phyloP scores from a whole-genome alignment of 1,140 invertebrate genomes.

The Argopecten irradians region DNA sequence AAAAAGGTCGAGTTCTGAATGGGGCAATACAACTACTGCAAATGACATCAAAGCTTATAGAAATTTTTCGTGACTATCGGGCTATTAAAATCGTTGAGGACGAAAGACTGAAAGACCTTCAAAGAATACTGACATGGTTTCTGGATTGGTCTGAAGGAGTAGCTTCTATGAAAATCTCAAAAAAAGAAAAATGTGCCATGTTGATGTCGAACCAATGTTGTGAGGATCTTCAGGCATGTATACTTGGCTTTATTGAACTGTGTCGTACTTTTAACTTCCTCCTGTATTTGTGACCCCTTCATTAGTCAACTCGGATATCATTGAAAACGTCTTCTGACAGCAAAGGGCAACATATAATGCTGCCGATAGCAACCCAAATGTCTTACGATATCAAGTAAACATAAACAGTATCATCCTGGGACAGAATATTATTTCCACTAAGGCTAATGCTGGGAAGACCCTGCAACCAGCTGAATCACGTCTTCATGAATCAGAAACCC shows the following conservation, averaged over 20 bases:
- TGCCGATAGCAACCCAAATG: slow-evolving; percentile 44
- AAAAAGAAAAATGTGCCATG: background rate
- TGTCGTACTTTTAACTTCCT: background rate
- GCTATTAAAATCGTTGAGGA: background rate
- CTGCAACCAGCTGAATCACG: background rate
- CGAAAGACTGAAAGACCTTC: background rate
- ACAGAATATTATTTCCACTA: slow-evolving; percentile 38
- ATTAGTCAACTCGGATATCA: background rate
- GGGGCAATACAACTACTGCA: slow-evolving; percentile 34
- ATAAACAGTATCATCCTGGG: slow-evolving; percentile 45
- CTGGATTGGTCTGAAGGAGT: background rate
- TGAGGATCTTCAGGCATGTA: slow-evolving; percentile 28
- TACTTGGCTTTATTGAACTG: slow-evolving; percentile 22
- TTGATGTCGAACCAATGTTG: slow-evolving; percentile 12
- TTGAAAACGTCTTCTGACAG: slow-evolving; percentile 37
- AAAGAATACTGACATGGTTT: too few relatives aligned
- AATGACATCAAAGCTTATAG: slow-evolving; percentile 25
- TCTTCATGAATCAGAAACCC: background rate
- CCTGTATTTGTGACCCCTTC: background rate
- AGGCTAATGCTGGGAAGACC: slow-evolving; percentile 28
- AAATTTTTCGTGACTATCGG: slow-evolving; percentile 20
- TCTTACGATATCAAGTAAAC: slow-evolving; percentile 25
- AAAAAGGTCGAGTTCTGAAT: background rate
- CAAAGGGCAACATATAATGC: slow-evolving; percentile 43
- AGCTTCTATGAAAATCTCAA: background rate